Percentiles rank a stretch among this genome's conserved stretches.
These are phyloP conservation scores for Menura novaehollandiae DNA, from an alignment of 2,113 vertebrate genomes.

Conservation along the genomic window DNA sequence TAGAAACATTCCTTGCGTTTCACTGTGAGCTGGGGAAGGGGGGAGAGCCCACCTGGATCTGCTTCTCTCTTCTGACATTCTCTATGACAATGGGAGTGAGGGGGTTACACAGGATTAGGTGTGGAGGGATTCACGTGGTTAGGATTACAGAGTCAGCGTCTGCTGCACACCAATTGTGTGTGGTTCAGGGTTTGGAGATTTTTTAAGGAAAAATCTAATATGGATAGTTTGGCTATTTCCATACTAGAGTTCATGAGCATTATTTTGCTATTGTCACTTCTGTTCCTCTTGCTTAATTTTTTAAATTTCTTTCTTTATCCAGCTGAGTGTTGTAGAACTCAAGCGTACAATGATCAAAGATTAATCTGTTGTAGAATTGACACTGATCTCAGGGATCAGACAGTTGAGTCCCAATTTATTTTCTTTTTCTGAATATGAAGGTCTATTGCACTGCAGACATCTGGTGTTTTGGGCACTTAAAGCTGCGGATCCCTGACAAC, in stretches of 20 bases:
- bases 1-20: neutral
- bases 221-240: neutral
- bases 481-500: conserved; percentile 52
- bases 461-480: conserved; percentile 73
- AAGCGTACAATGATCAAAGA: neutral
- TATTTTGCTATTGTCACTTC: neutral
- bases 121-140: neutral
- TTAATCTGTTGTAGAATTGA: neutral
- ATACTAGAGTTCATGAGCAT: neutral
- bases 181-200: neutral
- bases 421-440: conserved; percentile 77
- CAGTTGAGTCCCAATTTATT: conserved; percentile 65
- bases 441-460: conserved; percentile 78
- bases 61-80: neutral
- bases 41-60: neutral
- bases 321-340: neutral
- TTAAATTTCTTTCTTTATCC: neutral
- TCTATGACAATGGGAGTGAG: neutral
- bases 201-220: too few species aligned
- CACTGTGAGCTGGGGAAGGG: neutral
- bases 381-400: neutral
- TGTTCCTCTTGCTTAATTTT: neutral
- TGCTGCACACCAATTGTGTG: neutral
- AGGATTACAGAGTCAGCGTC: neutral
- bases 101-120: neutral